Percentiles rank a stretch among this genome's conserved stretches.
phyloP scores from a whole-genome alignment of 2,888 invertebrate genomes.

The Nemotelus nigrinus region DNA sequence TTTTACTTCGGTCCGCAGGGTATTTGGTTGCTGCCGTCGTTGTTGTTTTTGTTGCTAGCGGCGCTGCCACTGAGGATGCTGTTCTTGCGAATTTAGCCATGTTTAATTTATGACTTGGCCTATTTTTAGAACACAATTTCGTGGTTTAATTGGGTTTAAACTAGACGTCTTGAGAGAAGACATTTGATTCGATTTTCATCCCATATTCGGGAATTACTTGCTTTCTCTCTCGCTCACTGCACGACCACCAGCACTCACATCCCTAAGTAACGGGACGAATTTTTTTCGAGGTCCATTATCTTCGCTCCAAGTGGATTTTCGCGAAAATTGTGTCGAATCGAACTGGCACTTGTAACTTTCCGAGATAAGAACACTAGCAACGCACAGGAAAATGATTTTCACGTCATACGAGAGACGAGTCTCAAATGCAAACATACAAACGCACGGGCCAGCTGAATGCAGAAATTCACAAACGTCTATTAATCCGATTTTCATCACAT shows the following conservation, averaged over 20 bases:
- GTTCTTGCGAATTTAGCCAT: slow-evolving; percentile 18
- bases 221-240: slow-evolving; percentile 26
- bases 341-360: slow-evolving; percentile 3
- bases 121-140: slow-evolving; percentile 44
- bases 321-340: slow-evolving; percentile 1
- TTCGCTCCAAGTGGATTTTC: slow-evolving; percentile 18
- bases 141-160: slow-evolving; percentile 41
- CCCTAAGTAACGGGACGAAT: slow-evolving; percentile 17
- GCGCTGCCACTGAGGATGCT: slow-evolving; percentile 10
- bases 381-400: no score
- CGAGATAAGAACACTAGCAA: no score
- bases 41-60: slow-evolving; percentile 18
- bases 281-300: slow-evolving; percentile 2
- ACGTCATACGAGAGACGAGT: no score
- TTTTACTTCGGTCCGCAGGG: slow-evolving; percentile 35
- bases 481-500: slow-evolving; percentile 29
- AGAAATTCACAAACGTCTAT: slow-evolving; percentile 2
- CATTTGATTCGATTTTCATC: slow-evolving; percentile 36
- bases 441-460: slow-evolving; percentile 1
- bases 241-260: slow-evolving; percentile 21
- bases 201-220: slow-evolving; percentile 23
- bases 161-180: slow-evolving; percentile 36
- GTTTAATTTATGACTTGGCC: slow-evolving; percentile 37
- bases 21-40: slow-evolving; percentile 9
- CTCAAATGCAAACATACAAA: not conserved